Evolutionary conservation across 2,797 vertebrate genomes (phyloP).

Genomic region (Champsocephalus esox): DNA sequence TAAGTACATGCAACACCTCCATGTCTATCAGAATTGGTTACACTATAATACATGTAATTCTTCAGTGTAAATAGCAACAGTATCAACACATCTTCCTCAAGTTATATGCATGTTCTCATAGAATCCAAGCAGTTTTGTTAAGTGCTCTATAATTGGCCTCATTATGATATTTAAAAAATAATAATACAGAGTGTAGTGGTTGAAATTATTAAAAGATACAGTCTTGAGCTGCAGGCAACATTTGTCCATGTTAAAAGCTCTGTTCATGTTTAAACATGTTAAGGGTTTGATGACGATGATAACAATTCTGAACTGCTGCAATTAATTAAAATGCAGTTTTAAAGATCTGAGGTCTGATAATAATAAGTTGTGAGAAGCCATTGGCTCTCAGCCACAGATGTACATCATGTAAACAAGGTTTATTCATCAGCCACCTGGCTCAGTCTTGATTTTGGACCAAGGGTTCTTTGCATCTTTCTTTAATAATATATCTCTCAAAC

Average conservation of each 20-base stretch:
- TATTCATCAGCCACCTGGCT: slow-evolving; percentile 24
- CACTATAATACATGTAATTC: not conserved
- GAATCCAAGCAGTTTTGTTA: not conserved
- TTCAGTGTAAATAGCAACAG: not conserved
- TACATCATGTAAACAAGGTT: slow-evolving; percentile 15
- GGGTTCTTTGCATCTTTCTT: slow-evolving; percentile 15
- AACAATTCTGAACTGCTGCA: slow-evolving; percentile 13
- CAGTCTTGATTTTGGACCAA: slow-evolving; percentile 7
- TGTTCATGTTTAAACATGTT: slow-evolving; percentile 43
- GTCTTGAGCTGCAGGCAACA: slow-evolving; percentile 5
- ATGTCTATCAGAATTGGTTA: not conserved
- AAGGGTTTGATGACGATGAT: slow-evolving; percentile 1
- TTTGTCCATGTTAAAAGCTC: slow-evolving; percentile 20
- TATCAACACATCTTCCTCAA: not conserved
- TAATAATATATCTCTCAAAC: slow-evolving; percentile 1
- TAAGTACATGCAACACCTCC: slow-evolving; percentile 75
- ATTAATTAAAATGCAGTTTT: slow-evolving; percentile 9
- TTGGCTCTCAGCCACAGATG: slow-evolving; percentile 34
- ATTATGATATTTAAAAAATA: not conserved
- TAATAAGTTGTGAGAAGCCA: slow-evolving; percentile 38
- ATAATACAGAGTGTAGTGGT: not conserved
- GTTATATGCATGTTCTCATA: not conserved
- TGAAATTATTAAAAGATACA: slow-evolving; percentile 2
- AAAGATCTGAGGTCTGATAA: slow-evolving; percentile 35
- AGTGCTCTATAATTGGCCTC: not conserved